phyloP scores from a whole-genome alignment of 2,888 invertebrate species.

The Eumerus sabulonum region DNA sequence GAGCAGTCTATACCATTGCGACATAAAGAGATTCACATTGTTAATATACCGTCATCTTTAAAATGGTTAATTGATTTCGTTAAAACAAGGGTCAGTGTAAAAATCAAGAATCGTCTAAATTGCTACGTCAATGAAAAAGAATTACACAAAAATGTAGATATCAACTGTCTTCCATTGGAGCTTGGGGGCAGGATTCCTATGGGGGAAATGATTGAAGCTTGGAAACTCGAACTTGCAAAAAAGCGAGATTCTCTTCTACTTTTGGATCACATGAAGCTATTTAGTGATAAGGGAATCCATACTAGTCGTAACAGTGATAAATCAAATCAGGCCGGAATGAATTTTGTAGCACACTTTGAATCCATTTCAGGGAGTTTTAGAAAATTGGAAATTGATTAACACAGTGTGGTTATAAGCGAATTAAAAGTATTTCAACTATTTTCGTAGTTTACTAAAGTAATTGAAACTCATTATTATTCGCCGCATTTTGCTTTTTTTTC shows the following conservation, averaged over 20 bases:
- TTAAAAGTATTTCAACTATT: slow-evolving; percentile 45
- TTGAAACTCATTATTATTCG: slow-evolving; percentile 37
- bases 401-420: slow-evolving; percentile 30
- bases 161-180: slow-evolving; percentile 84
- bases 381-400: slow-evolving; percentile 84
- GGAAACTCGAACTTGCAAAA: slow-evolving; percentile 82
- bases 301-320: slow-evolving; percentile 75
- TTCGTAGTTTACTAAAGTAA: slow-evolving; percentile 23
- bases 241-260: slow-evolving; percentile 82
- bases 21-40: slow-evolving; percentile 87
- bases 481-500: too few species aligned
- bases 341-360: slow-evolving; percentile 76
- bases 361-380: slow-evolving; percentile 83
- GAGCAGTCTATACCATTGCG: slow-evolving; percentile 90
- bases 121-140: slow-evolving; percentile 82
- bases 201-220: slow-evolving; percentile 85
- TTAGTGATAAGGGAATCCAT: slow-evolving; percentile 83
- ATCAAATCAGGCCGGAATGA: slow-evolving; percentile 74
- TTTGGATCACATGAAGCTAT: slow-evolving; percentile 83
- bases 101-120: slow-evolving; percentile 84
- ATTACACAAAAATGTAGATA: slow-evolving; percentile 82
- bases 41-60: slow-evolving; percentile 86
- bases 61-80: slow-evolving; percentile 88
- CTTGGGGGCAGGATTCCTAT: slow-evolving; percentile 86
- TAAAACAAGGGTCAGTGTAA: slow-evolving; percentile 84